Evolutionary conservation across 2,113 vertebrate species (phyloP).

Genomic region (Grallaria varia): DNA sequence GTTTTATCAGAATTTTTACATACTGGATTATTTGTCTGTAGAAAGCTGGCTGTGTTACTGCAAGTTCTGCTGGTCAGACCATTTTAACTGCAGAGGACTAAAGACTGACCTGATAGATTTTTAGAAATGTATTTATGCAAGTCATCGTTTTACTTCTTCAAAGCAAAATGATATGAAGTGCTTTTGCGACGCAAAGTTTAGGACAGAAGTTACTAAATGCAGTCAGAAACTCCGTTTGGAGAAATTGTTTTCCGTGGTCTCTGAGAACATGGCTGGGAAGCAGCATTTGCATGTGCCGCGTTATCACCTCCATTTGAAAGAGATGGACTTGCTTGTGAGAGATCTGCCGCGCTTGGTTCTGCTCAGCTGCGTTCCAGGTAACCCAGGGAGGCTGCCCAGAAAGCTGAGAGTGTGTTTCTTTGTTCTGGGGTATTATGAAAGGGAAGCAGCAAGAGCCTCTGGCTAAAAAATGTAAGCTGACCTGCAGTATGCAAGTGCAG

Average conservation of each 20-base stretch:
- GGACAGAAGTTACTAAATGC: background rate
- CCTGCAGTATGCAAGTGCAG: slow-evolving; percentile 55
- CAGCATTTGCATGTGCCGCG: background rate
- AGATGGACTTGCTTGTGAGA: slow-evolving; percentile 44
- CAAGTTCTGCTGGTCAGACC: background rate
- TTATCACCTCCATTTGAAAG: slow-evolving; percentile 28
- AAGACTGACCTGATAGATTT: background rate
- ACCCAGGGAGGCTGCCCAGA: slow-evolving; percentile 59
- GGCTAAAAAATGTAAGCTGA: slow-evolving; percentile 69
- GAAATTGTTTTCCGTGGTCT: background rate
- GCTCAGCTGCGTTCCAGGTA: slow-evolving; percentile 61
- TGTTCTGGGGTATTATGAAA: slow-evolving; percentile 66
- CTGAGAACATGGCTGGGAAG: background rate
- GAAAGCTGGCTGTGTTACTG: background rate
- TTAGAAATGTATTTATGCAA: slow-evolving; percentile 19
- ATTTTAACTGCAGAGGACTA: background rate
- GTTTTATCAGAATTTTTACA: background rate
- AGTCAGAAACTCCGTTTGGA: background rate
- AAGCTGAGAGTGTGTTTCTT: slow-evolving; percentile 58
- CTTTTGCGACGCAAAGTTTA: background rate
- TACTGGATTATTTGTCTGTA: background rate
- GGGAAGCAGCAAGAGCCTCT: slow-evolving; percentile 56
- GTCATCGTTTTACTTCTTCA: background rate
- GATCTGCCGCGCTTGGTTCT: background rate
- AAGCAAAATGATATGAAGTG: background rate